These are phyloP conservation scores for Labeo rohita DNA, from an alignment of 2,113 vertebrate species.

Conservation along the genomic window DNA sequence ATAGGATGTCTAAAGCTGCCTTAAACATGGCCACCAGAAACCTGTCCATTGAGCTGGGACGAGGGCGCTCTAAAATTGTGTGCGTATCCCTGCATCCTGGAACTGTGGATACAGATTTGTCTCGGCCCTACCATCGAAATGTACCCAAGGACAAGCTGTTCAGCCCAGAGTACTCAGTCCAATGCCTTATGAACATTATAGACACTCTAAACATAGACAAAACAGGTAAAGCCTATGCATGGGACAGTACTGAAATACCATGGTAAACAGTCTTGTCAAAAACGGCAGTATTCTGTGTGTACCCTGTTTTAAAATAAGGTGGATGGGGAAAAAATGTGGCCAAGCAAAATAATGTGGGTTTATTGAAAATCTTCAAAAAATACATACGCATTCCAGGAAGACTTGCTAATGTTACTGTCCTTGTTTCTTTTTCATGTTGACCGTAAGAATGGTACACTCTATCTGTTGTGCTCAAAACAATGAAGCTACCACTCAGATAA, in stretches of 20 bases:
- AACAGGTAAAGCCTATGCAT: conserved; percentile 72
- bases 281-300: not conserved
- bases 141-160: conserved; percentile 71
- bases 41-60: conserved; percentile 72
- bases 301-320: not conserved
- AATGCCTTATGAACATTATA: conserved; percentile 67
- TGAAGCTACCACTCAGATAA: not conserved
- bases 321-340: not conserved
- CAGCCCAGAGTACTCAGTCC: conserved; percentile 66
- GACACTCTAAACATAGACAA: conserved; percentile 62
- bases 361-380: not conserved
- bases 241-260: conserved; percentile 60
- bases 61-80: conserved; percentile 68
- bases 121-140: conserved; percentile 70
- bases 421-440: not conserved
- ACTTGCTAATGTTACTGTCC: not conserved
- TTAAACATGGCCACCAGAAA: conserved; percentile 77
- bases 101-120: conserved; percentile 73
- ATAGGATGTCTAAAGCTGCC: conserved; percentile 73
- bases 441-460: not conserved
- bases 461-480: conserved; percentile 2
- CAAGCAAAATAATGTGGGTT: not conserved
- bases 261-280: conserved; percentile 65
- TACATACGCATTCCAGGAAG: not conserved
- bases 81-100: conserved; percentile 74